These are phyloP conservation scores for Lacanobia oleracea DNA, from an alignment of 2,888 invertebrate genomes.

Conservation along the genomic window DNA sequence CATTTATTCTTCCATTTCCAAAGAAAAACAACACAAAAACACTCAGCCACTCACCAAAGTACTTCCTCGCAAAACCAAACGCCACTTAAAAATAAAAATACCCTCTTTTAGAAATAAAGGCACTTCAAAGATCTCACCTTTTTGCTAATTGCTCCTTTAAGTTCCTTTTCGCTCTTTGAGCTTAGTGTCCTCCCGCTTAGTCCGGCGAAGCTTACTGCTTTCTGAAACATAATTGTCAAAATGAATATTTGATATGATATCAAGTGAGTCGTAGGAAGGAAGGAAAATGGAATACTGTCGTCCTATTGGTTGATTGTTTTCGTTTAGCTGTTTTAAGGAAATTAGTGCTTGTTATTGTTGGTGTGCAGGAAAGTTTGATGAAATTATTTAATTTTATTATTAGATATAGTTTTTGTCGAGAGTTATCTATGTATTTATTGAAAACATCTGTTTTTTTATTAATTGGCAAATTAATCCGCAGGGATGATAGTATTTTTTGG, in stretches of 20 bases:
- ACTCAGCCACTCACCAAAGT: neutral
- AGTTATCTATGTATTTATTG: neutral
- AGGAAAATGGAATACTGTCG: slow-evolving; percentile 1
- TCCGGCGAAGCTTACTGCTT: slow-evolving; percentile 18
- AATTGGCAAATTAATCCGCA: too few relatives aligned
- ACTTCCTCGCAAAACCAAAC: neutral
- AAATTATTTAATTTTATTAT: neutral
- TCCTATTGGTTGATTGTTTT: slow-evolving; percentile 4
- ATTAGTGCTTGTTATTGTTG: neutral
- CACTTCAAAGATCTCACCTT: slow-evolving; percentile 43
- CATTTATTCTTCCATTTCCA: neutral
- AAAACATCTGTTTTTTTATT: neutral
- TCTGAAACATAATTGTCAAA: slow-evolving; percentile 54
- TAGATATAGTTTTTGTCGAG: too few relatives aligned
- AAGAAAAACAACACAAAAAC: neutral
- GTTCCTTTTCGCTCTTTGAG: slow-evolving; percentile 19
- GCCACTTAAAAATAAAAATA: slow-evolving; percentile 13
- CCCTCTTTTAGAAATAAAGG: slow-evolving; percentile 16
- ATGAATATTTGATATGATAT: slow-evolving; percentile 42
- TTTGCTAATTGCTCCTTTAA: slow-evolving; percentile 43
- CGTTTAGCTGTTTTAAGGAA: slow-evolving; percentile 12
- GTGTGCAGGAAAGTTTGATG: neutral
- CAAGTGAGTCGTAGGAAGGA: neutral
- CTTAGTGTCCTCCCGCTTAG: slow-evolving; percentile 40
- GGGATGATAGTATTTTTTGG: too few relatives aligned